Evolutionary conservation across 2,888 invertebrate genomes (phyloP).

Genomic region (Alloscopus bannaensis): DNA sequence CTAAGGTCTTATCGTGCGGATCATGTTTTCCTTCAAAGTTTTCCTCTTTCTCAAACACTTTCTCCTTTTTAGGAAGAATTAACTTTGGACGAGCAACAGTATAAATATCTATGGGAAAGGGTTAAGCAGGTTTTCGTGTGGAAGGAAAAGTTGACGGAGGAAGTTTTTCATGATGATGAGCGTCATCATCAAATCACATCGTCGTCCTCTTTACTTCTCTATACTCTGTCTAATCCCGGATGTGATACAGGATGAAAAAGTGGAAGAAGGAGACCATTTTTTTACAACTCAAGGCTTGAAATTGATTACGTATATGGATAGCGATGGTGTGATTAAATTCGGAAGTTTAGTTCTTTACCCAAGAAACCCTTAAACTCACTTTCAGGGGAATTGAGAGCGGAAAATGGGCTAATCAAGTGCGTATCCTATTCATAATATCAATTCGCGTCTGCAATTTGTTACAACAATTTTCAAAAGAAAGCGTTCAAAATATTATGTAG

Average conservation of each 20-base stretch:
- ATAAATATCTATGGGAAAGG: not conserved
- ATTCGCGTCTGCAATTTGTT: too few relatives aligned
- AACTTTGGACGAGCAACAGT: slow-evolving; percentile 11
- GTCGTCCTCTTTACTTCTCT: not conserved
- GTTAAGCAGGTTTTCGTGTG: not conserved
- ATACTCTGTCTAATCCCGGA: too few relatives aligned
- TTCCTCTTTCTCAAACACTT: slow-evolving; percentile 9
- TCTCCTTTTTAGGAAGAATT: slow-evolving; percentile 3
- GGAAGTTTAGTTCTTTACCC: not conserved
- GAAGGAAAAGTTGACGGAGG: slow-evolving; percentile 20
- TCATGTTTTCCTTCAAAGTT: slow-evolving; percentile 20
- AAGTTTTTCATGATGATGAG: slow-evolving; percentile 6
- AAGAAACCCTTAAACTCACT: too few relatives aligned
- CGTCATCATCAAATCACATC: slow-evolving; percentile 6
- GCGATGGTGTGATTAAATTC: slow-evolving; percentile 15
- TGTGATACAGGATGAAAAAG: too few relatives aligned
- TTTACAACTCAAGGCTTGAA: too few relatives aligned
- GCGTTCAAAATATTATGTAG: too few relatives aligned
- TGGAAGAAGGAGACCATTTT: too few relatives aligned
- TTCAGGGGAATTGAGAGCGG: slow-evolving; percentile 3
- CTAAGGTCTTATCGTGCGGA: slow-evolving; percentile 18
- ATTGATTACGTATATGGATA: too few relatives aligned
- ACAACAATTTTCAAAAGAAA: too few relatives aligned
- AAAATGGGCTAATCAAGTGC: slow-evolving; percentile 18
- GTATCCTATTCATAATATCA: not conserved